Percentiles rank a stretch among this genome's conserved stretches.
Evolutionary conservation across 2,888 invertebrate species (phyloP).

Genomic region (Cerastis rubricosa): DNA sequence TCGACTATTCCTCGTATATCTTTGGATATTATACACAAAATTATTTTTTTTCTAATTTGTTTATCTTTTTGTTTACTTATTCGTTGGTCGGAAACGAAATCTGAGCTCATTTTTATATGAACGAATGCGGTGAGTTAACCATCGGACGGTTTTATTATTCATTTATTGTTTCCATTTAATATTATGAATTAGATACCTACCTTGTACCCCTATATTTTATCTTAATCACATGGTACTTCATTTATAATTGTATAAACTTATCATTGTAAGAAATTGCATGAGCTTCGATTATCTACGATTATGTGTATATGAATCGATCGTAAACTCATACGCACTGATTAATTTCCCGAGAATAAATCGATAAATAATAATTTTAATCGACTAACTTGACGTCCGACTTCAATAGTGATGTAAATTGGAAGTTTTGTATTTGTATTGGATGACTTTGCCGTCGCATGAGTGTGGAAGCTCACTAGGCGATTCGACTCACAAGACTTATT

Average conservation of each 20-base stretch:
- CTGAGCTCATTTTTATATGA: slow-evolving; percentile 75
- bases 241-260: slow-evolving; percentile 79
- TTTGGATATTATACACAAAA: slow-evolving; percentile 62
- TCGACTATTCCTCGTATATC: slow-evolving; percentile 76
- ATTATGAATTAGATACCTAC: slow-evolving; percentile 68
- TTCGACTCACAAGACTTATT: slow-evolving; percentile 10
- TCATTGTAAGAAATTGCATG: slow-evolving; percentile 77
- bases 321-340: slow-evolving; percentile 61
- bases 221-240: slow-evolving; percentile 82
- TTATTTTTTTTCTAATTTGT: slow-evolving; percentile 57
- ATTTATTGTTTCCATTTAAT: slow-evolving; percentile 88
- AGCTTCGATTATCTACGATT: slow-evolving; percentile 77
- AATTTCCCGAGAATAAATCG: slow-evolving; percentile 51
- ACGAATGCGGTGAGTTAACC: slow-evolving; percentile 70
- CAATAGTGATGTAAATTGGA: slow-evolving; percentile 73
- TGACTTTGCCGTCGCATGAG: slow-evolving; percentile 75
- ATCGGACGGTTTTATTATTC: slow-evolving; percentile 88
- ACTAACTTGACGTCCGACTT: slow-evolving; percentile 75
- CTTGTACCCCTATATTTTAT: slow-evolving; percentile 79
- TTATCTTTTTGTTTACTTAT: slow-evolving; percentile 53
- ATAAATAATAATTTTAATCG: slow-evolving; percentile 62
- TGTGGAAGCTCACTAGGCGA: slow-evolving; percentile 63
- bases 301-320: slow-evolving; percentile 50
- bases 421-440: slow-evolving; percentile 69
- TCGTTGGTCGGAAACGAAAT: slow-evolving; percentile 64